Conservation (phyloP, 2,797 vertebrate genomes). For the Macropodus opercularis region DNA sequence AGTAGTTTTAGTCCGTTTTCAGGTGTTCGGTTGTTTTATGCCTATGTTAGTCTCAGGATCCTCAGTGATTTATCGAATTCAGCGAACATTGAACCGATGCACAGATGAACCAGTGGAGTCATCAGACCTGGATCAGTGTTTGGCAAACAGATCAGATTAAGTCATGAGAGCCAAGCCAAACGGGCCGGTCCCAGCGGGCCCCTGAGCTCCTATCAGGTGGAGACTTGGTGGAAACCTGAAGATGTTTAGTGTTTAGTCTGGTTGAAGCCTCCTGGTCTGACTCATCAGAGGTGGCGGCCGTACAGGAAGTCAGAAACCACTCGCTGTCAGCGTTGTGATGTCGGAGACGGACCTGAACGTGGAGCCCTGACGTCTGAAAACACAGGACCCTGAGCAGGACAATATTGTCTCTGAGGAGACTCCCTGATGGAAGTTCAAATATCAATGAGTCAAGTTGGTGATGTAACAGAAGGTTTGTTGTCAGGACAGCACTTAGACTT, state of each 20-base stretch:
- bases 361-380: conserved; percentile 38
- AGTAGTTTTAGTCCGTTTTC: too few species aligned
- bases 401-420: conserved; percentile 36
- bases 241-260: conserved; percentile 52
- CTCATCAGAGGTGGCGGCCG: conserved; percentile 15
- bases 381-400: conserved; percentile 20
- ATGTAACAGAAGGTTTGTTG: neutral
- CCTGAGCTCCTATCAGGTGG: conserved; percentile 20
- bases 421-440: conserved; percentile 26
- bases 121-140: neutral
- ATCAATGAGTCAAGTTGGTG: neutral
- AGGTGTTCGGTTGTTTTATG: too few species aligned
- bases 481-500: neutral
- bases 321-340: conserved; percentile 26
- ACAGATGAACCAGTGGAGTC: neutral
- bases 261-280: conserved; percentile 28
- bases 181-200: conserved; percentile 23
- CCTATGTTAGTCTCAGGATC: too few species aligned
- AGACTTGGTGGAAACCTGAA: neutral
- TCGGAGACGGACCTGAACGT: neutral
- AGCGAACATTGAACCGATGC: neutral
- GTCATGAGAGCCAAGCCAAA: conserved; percentile 46
- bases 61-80: too few species aligned
- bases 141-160: conserved; percentile 10
- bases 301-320: conserved; percentile 33